phyloP scores from a whole-genome alignment of 2,888 invertebrate species.

The Caenorhabditis sulstoni region DNA sequence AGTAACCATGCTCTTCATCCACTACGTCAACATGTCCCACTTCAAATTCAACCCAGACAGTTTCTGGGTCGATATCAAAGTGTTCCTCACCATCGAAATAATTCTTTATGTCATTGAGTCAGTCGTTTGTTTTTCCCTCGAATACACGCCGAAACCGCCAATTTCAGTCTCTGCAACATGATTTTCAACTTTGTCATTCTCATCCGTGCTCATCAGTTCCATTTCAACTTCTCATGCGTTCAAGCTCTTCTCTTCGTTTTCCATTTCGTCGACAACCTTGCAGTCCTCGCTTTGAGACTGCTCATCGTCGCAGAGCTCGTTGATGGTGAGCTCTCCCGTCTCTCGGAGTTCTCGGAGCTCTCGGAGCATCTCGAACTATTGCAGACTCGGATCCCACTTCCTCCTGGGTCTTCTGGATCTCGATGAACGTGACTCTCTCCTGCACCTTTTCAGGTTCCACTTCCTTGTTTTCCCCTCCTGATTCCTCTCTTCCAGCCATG shows the following conservation, averaged over 20 bases:
- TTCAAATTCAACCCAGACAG: conserved; percentile 12
- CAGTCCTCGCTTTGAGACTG: conserved; percentile 23
- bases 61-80: conserved; percentile 27
- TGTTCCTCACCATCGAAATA: conserved; percentile 30
- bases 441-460: conserved; percentile 33
- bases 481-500: conserved; percentile 29
- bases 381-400: conserved; percentile 24
- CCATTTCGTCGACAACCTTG: conserved; percentile 35
- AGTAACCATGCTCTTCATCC: conserved; percentile 38
- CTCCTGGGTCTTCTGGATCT: conserved; percentile 21
- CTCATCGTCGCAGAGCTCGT: conserved; percentile 9
- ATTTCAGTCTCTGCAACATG: conserved; percentile 32
- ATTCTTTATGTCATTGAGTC: conserved; percentile 44
- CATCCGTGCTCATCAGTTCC: conserved; percentile 41
- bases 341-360: no score
- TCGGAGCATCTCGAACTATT: background rate
- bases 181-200: conserved; percentile 39
- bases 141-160: background rate
- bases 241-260: conserved; percentile 32
- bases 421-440: conserved; percentile 26
- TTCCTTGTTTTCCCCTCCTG: background rate
- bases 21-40: conserved; percentile 40
- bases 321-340: conserved; percentile 10
- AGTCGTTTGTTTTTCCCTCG: conserved; percentile 16
- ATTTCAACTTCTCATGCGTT: conserved; percentile 44